Conservation (phyloP, 2,797 vertebrate genomes). For the Taenioides sp. region DNA sequence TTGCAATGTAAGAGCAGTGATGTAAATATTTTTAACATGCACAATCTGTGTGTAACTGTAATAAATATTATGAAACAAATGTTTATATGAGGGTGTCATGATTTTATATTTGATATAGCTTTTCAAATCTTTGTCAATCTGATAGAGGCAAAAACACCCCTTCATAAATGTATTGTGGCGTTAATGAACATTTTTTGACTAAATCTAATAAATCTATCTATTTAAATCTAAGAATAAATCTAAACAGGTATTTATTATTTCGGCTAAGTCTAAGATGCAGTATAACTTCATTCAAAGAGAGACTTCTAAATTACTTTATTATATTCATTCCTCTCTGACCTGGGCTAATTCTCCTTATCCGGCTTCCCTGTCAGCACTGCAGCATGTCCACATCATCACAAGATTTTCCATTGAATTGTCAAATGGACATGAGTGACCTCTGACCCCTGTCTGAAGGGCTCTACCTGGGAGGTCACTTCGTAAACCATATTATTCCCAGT, state of each 20-base stretch:
- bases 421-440: conserved; percentile 29
- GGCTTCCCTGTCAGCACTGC: conserved; percentile 19
- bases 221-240: neutral
- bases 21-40: conserved; percentile 7
- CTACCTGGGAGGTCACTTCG: conserved; percentile 27
- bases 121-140: neutral
- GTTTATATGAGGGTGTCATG: neutral
- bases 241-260: neutral
- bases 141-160: neutral
- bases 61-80: neutral
- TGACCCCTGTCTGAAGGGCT: conserved; percentile 36
- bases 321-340: neutral
- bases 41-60: neutral
- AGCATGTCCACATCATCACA: conserved; percentile 25
- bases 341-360: neutral
- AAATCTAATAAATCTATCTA: neutral
- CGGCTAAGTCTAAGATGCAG: neutral
- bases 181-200: neutral
- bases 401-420: conserved; percentile 6
- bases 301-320: neutral
- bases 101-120: neutral
- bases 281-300: neutral
- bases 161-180: neutral
- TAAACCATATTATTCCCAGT: conserved; percentile 33
- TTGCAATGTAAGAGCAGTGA: neutral